These are phyloP conservation scores for Copsychus sechellarum DNA, from an alignment of 2,113 vertebrate species.

Conservation along the genomic window DNA sequence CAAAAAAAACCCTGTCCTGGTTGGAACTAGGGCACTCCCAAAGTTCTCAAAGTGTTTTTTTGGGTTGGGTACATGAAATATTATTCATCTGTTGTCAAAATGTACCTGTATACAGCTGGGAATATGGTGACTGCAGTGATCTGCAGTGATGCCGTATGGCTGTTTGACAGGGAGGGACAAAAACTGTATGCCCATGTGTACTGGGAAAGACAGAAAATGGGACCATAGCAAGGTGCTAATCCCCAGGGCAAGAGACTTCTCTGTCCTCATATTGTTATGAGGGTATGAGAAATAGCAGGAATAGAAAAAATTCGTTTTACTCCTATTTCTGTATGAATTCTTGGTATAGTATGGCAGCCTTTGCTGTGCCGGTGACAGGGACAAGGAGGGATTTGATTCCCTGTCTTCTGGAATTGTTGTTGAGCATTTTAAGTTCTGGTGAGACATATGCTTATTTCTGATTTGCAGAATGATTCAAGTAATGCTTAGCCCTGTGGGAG, in stretches of 20 bases:
- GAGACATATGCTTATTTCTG: not conserved
- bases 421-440: not conserved
- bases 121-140: not conserved
- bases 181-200: not conserved
- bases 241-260: not conserved
- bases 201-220: not conserved
- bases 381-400: not conserved
- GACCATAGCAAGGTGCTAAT: not conserved
- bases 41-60: not conserved
- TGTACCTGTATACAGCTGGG: not conserved
- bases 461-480: not conserved
- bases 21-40: not conserved
- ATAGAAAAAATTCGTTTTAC: not conserved
- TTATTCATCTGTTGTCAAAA: not conserved
- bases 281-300: not conserved
- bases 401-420: not conserved
- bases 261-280: not conserved
- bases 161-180: not conserved
- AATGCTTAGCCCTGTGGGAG: not conserved
- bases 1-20: not conserved
- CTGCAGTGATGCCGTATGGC: not conserved
- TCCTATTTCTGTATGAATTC: not conserved
- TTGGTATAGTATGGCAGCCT: not conserved
- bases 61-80: not conserved
- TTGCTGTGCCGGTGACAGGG: not conserved